Base-by-base conservation (phyloP, 2,113 vertebrate species). In the Perca schrenkii region DNA sequence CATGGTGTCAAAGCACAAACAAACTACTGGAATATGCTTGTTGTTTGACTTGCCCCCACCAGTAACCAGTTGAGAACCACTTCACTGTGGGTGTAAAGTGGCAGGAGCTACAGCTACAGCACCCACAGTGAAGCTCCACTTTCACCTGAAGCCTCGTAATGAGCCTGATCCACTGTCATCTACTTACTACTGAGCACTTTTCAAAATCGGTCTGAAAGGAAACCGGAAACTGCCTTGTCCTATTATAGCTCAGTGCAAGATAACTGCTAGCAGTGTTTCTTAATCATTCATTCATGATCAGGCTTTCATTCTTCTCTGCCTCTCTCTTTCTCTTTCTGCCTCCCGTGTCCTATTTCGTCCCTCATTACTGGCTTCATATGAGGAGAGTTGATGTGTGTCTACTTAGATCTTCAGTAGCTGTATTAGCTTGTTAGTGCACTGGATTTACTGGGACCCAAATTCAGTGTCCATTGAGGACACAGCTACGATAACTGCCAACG, bases 1-100 rank as follows among this genome's bases (percentile, higher is more conserved):
- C 69, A 77, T n/a, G 68, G 88, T 87, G 79, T 88, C 88, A 82
- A 84, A 88, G 79, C 72, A 91, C 86, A 91, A 91, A 92, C 90
- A 93, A 86, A 87, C 88, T 86, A 58, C 50, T 81, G 87, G 88
- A 90, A 91, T 81, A 82, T 75, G 74, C 67, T 82, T 73, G 80
- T 82, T 88, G 84, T 88, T 91, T 88, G 70, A 88, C 80, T 79
- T 82, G 71, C 68, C 78, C 49, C 74, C 17, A 67, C 88, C 87
- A 89, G 76, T 73, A 88, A 79, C 80, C 84, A 83, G 80, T 47
- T 46, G 75, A 85, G 80, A 90, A 85, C 86, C 86, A 89, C 90
- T 88, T 91, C 79, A 85, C 79, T 40, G 77, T 68, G 72, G 49
- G 57, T 77, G 81, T 80, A 83, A 92, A 85, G 85, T 76, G 88